Evolutionary conservation across 2,888 invertebrate genomes (phyloP), one percentile per base, ranked within the genome.

Genomic region (Harpalus rufipes): DNA sequence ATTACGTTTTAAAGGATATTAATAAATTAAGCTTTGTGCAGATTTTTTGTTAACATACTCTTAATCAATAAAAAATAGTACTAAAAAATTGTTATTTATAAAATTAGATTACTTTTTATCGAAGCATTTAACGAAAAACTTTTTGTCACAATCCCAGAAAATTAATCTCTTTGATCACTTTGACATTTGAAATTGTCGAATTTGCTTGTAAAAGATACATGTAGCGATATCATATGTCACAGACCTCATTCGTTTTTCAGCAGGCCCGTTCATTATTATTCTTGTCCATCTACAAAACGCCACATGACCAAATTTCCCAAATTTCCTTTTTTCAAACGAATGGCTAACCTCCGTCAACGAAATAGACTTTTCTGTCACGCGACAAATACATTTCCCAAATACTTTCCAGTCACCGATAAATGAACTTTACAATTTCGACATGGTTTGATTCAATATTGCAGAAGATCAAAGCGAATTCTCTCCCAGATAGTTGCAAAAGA

Each of bases 381-480:
- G 44, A 18, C 6, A 12, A 74, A 51, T 51, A 18, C 51, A 74
- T 74, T 74, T 51, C 72, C 51, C 16, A 44, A 74, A 74, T 44
- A 44, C 72, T 74, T 74, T 74, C 72, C 72, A 74, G 51, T 74
- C 72, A 51, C 72, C 10, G 12, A 44, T 74, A 41, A 44, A 74
- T 74, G 16, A 74, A 74, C 44, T 74, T 74, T 44, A 74, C 72
- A 74, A 44, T 74, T 74, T 44, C 12, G 12, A 41, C 18, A 74
- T 74, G 44, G 72, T 74, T 74, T 74, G 72, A 74, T 74, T 74
- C 16, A 74, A 74, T 74, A 74, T 74, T 10, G 63, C 25, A 1
- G 6, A 44, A 10, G 72, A 51, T 74, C 51, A 44, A 74, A 74
- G 72, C 32, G 16, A 74, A 74, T 44, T 44, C 72, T 18, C 44